These are phyloP conservation scores for Caloenas nicobarica DNA, from an alignment of 2,113 vertebrate genomes.

Conservation along the genomic window DNA sequence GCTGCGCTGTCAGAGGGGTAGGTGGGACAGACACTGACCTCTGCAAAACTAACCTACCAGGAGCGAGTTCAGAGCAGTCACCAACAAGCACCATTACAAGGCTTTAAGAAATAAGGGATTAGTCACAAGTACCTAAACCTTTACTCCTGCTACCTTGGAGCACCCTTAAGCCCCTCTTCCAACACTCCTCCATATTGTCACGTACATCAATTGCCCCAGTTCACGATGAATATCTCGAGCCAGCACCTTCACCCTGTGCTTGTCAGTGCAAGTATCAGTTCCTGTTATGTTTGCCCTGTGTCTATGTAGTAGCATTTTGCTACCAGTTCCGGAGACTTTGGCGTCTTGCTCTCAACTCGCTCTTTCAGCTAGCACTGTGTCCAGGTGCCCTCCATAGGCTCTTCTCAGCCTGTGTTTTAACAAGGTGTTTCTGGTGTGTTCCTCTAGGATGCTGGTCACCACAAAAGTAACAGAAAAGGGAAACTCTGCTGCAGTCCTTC, in stretches of 20 bases:
- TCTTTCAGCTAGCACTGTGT: background rate
- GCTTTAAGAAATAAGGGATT: background rate
- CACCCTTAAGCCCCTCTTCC: rapidly evolving
- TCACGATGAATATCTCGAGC: background rate
- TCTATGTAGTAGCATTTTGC: background rate
- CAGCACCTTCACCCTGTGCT: background rate
- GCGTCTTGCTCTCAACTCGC: background rate
- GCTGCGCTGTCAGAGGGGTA: background rate
- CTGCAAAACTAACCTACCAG: background rate
- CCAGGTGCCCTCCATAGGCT: background rate
- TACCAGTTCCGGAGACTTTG: background rate
- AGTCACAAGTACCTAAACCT: background rate
- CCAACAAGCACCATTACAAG: background rate
- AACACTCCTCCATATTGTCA: background rate
- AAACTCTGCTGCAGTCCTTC: background rate
- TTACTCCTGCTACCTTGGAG: background rate
- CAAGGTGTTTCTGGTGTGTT: background rate
- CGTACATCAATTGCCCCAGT: background rate
- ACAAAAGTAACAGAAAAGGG: background rate
- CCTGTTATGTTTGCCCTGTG: background rate
- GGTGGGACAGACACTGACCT: background rate
- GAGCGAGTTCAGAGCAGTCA: background rate
- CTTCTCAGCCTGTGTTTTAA: background rate
- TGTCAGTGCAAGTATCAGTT: background rate
- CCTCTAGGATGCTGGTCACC: background rate